A percentile compares a stretch with the other conserved stretches of the same genome.
These are phyloP conservation scores for Drosophila obscura DNA, from an alignment of 1,140 invertebrate genomes.

Conservation along the genomic window DNA sequence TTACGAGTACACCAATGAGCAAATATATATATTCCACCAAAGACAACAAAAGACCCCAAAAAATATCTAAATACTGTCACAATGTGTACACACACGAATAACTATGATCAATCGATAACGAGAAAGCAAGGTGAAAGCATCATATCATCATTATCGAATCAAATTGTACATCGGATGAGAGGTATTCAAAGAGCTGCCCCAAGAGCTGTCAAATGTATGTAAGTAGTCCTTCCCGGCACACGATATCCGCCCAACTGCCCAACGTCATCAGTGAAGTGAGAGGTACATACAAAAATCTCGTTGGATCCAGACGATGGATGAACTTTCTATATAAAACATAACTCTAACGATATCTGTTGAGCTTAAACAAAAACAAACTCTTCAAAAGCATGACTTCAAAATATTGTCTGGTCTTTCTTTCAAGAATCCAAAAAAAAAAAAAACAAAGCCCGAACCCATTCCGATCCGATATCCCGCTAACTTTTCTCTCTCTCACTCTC, in stretches of 20 bases:
- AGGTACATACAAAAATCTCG: constrained; percentile 24
- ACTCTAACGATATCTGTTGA: constrained; percentile 31
- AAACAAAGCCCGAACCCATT: constrained; percentile 4
- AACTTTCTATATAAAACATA: constrained; percentile 12
- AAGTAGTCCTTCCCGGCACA: constrained; percentile 34
- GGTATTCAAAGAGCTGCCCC: constrained; percentile 23
- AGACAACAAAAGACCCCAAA: constrained; percentile 29
- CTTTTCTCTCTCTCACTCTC: constrained; percentile 10
- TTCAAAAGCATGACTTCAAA: constrained; percentile 48
- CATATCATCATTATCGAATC: constrained; percentile 26
- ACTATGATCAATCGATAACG: constrained; percentile 7
- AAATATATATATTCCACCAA: constrained; percentile 4
- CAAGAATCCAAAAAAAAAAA: constrained; percentile 1
- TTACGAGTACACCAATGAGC: neutral
- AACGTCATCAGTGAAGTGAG: constrained; percentile 1
- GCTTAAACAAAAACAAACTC: constrained; percentile 23
- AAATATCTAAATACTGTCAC: constrained; percentile 12
- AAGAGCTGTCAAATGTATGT: constrained; percentile 43
- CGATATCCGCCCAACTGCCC: no score
- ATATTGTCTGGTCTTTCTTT: constrained; percentile 33
- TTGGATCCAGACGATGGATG: constrained; percentile 5
- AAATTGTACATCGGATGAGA: constrained; percentile 22
- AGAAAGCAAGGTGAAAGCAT: constrained; percentile 31
- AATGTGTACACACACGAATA: constrained; percentile 6
- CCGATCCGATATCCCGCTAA: constrained; percentile 22